phyloP scores from a whole-genome alignment of 2,888 invertebrate species.

The Callinectes sapidus region DNA sequence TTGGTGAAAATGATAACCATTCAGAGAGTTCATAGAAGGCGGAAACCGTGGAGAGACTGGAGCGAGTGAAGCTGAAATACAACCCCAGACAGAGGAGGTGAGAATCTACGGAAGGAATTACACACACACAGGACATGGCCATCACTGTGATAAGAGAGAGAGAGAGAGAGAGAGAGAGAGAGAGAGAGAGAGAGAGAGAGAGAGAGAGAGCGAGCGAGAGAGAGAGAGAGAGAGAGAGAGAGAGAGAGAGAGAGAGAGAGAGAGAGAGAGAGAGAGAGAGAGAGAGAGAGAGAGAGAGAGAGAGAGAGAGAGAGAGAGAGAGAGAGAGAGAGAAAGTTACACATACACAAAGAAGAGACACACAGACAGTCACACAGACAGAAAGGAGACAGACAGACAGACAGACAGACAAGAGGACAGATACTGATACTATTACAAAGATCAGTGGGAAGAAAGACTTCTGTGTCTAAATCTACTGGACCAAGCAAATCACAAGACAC shows the following conservation, averaged over 20 bases:
- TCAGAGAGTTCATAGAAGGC: background rate
- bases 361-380: too few relatives aligned
- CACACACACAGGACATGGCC: background rate
- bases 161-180: constrained; percentile 23
- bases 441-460: background rate
- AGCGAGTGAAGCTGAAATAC: background rate
- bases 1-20: background rate
- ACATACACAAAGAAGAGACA: too few relatives aligned
- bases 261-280: constrained; percentile 44
- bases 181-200: constrained; percentile 25
- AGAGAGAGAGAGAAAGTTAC: background rate
- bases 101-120: constrained; percentile 4
- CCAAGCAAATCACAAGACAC: constrained; percentile 49
- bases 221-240: constrained; percentile 39
- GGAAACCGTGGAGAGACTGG: constrained; percentile 58
- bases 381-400: background rate
- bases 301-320: constrained; percentile 39
- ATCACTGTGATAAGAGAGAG: constrained; percentile 6
- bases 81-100: background rate
- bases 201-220: constrained; percentile 26
- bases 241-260: constrained; percentile 44
- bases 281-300: constrained; percentile 39
- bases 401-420: background rate
- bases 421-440: constrained; percentile 30
- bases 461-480: constrained; percentile 46